Base-by-base conservation (phyloP, 2,113 vertebrate species). In the Rafetus swinhoei region DNA sequence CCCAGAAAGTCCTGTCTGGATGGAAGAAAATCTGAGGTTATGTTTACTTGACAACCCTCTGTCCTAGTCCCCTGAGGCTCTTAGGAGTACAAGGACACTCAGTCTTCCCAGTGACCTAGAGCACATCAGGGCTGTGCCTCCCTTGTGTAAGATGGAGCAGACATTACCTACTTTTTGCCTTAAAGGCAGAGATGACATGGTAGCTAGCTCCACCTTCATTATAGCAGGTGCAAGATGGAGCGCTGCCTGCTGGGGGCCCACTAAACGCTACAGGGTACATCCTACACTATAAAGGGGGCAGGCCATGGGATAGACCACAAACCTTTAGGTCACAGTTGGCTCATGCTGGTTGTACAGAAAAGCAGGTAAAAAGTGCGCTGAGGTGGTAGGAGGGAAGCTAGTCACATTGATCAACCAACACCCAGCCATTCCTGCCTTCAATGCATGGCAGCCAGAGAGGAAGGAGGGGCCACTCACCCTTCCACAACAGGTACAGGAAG, bases 401-500 rank as follows among this genome's bases (percentile, higher is more conserved):
- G 92, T 76, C 79, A 79, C 93, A 89, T 79, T 9, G 29, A 90
- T 60, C 89, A 35, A 94, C 79, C 93, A 82, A 93, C 92, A 87
- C 87, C 29, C 83, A 7, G 53, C 95, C 93, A 93, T 45, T 84
- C 92, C 89, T 55, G 90, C 93, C 84, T 45, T 90, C 93, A 82
- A 55, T 0, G 60, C 90, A 39, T 87, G 94, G 89, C 95, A 83
- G 92, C 87, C 90, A 56, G 79, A 59, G 90, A 96, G 87, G 87
- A 87, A 94, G 89, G 79, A 87, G 93, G 96, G 93, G 94, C 93
- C 91, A 94, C 96, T 96, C 94, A 54, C 95, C 93, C 89, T 88
- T 94, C 95, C 94, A 74, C 79, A 86, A 95, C 90, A 93, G 97
- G 94, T 93, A 91, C 85, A 91, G 94, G 92, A 96, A 95, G 95